A percentile compares a stretch with the other conserved stretches of the same genome.
These are phyloP conservation scores for Lagenorhynchus albirostris DNA, from an alignment of 2,113 vertebrate species.

Conservation along the genomic window DNA sequence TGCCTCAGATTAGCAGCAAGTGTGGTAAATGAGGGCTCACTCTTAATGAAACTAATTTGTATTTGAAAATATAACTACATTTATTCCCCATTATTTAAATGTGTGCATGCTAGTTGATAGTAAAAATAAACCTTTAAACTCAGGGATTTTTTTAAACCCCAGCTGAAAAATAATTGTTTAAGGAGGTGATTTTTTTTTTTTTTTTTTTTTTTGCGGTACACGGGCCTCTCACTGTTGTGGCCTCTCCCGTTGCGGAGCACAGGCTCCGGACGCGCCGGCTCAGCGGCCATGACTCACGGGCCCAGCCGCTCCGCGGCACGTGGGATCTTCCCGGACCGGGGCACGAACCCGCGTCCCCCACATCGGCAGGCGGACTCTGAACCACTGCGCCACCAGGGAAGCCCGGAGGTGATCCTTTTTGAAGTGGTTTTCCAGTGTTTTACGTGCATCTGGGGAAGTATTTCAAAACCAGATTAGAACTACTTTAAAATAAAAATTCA, in stretches of 20 bases:
- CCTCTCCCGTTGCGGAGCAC: too few species aligned
- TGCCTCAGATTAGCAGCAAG: conserved; percentile 43
- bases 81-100: conserved; percentile 58
- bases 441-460: not conserved
- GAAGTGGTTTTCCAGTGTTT: not conserved
- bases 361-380: too few species aligned
- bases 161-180: not conserved
- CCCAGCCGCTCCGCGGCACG: too few species aligned
- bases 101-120: not conserved
- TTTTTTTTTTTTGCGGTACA: too few species aligned
- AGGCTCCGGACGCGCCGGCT: too few species aligned
- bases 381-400: too few species aligned
- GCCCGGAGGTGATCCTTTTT: not conserved
- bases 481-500: not conserved
- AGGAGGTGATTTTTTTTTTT: not conserved
- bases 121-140: conserved; percentile 31
- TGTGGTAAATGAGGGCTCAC: conserved; percentile 40
- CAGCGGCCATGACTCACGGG: too few species aligned
- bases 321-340: too few species aligned
- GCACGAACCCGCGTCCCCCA: too few species aligned
- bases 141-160: not conserved
- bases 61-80: conserved; percentile 64
- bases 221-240: too few species aligned
- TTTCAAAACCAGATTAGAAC: not conserved
- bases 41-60: conserved; percentile 67